Evolutionary conservation across 2,797 vertebrate genomes (phyloP).

Genomic region (Knipowitschia caucasica): DNA sequence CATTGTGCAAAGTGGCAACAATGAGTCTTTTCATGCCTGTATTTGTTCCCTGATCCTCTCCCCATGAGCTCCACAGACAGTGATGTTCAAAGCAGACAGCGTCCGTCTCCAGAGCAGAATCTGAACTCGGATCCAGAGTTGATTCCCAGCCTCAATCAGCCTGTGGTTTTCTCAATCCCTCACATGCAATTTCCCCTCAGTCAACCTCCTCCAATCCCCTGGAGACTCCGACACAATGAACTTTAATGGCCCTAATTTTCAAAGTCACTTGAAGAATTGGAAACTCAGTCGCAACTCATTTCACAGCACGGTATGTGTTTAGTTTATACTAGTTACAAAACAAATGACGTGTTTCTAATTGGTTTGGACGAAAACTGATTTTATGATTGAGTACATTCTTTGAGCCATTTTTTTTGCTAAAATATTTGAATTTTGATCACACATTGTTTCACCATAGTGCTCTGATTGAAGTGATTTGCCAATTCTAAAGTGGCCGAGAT

Average conservation of each 20-base stretch:
- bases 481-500: no score
- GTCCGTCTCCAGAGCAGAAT: slow-evolving; percentile 49
- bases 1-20: slow-evolving; percentile 17
- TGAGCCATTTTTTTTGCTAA: no score
- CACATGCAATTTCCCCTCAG: slow-evolving; percentile 67
- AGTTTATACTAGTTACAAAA: not conserved
- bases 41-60: slow-evolving; percentile 61
- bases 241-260: slow-evolving; percentile 23
- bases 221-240: slow-evolving; percentile 19
- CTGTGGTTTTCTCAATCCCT: slow-evolving; percentile 68
- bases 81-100: slow-evolving; percentile 59
- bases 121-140: slow-evolving; percentile 65
- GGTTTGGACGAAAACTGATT: no score
- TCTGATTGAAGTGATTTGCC: no score
- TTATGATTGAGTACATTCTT: no score
- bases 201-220: slow-evolving; percentile 51
- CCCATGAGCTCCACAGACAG: slow-evolving; percentile 28
- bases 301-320: not conserved
- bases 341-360: not conserved
- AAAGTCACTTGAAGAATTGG: slow-evolving; percentile 9
- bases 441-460: no score
- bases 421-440: no score
- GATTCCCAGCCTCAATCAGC: slow-evolving; percentile 70
- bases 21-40: slow-evolving; percentile 50
- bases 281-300: not conserved